These are phyloP conservation scores for Chaetogeoica ovagalla DNA, from an alignment of 2,888 invertebrate species.

Conservation along the genomic window DNA sequence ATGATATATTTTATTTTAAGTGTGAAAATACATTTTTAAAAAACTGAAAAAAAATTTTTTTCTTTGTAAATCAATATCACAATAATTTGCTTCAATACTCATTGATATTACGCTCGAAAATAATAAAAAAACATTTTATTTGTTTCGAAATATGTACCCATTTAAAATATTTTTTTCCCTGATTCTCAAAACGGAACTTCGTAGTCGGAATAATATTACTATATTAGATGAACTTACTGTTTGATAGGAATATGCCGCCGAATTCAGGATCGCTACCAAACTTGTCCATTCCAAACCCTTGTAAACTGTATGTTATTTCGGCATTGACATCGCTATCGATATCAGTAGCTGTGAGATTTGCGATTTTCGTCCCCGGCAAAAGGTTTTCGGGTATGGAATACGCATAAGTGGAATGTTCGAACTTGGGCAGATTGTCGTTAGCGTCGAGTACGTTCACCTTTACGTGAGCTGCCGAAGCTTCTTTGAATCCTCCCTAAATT, in stretches of 20 bases:
- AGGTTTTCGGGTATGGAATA: constrained; percentile 71
- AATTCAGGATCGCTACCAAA: constrained; percentile 70
- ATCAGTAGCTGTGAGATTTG: constrained; percentile 71
- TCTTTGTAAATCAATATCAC: no score
- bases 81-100: no score
- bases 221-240: constrained; percentile 56
- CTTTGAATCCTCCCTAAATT: constrained; percentile 55
- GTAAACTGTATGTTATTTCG: constrained; percentile 71
- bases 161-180: no score
- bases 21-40: no score
- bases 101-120: no score
- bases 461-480: constrained; percentile 53
- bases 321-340: constrained; percentile 75
- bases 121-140: no score
- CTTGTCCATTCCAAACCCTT: constrained; percentile 78
- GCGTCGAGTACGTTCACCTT: constrained; percentile 71
- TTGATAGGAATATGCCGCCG: constrained; percentile 69
- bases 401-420: constrained; percentile 66
- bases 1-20: no score
- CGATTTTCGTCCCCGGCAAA: constrained; percentile 66
- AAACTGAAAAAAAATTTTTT: no score
- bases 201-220: no score
- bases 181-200: no score
- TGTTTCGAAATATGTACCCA: no score
- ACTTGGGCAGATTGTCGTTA: constrained; percentile 78